phyloP scores from a whole-genome alignment of 1,140 invertebrate genomes.

The Eueides isabella region DNA sequence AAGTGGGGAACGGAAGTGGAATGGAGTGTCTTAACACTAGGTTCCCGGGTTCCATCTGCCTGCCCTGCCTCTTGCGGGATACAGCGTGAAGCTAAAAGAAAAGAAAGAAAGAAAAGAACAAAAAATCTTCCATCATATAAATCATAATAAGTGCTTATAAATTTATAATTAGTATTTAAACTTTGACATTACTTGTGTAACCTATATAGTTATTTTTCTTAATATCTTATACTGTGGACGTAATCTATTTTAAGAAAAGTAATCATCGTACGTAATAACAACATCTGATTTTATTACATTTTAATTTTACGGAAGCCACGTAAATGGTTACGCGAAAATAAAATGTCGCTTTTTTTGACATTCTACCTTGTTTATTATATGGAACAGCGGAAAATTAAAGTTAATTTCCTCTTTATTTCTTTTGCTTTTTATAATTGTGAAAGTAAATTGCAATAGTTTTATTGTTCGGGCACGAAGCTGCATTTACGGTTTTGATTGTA shows the following conservation, averaged over 20 bases:
- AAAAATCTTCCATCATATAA: too few species aligned
- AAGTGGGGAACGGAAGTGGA: too few species aligned
- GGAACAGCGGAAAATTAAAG: constrained; percentile 10
- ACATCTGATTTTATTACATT: constrained; percentile 7
- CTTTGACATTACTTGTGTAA: too few species aligned
- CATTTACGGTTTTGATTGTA: not conserved
- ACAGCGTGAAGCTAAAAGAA: too few species aligned
- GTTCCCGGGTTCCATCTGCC: too few species aligned
- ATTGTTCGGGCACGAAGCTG: not conserved
- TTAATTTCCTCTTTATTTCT: constrained; percentile 17
- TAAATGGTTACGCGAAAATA: constrained; percentile 7
- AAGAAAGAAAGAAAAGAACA: too few species aligned
- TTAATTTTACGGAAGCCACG: not conserved
- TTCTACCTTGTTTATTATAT: not conserved
- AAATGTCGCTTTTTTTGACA: not conserved
- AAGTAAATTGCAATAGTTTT: constrained; percentile 9
- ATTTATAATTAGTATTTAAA: too few species aligned
- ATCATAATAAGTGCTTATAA: too few species aligned
- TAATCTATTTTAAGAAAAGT: not conserved
- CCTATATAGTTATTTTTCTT: too few species aligned
- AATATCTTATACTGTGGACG: too few species aligned
- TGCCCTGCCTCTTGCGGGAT: too few species aligned
- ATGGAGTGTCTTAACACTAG: too few species aligned
- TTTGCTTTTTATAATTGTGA: not conserved
- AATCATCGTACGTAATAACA: constrained; percentile 11